Evolutionary conservation across 30 jellyfish, hydroid and myxozoan genomes (phyloP).

Genomic region (Aurelia coerulea): DNA sequence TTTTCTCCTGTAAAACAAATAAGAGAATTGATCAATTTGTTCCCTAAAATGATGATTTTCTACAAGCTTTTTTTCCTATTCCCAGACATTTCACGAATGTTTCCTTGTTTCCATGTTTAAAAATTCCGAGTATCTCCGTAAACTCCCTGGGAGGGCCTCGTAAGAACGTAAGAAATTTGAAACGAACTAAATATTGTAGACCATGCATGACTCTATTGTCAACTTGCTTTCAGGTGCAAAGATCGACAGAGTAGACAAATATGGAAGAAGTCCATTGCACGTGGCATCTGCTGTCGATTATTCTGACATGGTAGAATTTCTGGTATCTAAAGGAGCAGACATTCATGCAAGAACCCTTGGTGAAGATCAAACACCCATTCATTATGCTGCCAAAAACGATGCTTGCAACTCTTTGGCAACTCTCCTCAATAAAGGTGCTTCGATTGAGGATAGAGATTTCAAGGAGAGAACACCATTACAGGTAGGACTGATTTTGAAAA

Average conservation of each 20-base stretch:
- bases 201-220: no score
- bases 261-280: slow-evolving; percentile 97
- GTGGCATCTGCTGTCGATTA: slow-evolving; percentile 98
- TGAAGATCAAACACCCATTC: slow-evolving; percentile 90
- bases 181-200: no score
- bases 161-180: no score
- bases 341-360: slow-evolving; percentile 81
- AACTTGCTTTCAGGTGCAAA: slow-evolving; percentile 68
- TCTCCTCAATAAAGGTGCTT: slow-evolving; percentile 76
- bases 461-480: slow-evolving; percentile 97
- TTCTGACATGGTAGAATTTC: slow-evolving; percentile 88
- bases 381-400: slow-evolving; percentile 98
- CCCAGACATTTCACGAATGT: no score
- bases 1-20: no score
- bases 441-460: slow-evolving; percentile 83
- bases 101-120: no score
- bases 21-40: no score
- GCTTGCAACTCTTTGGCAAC: slow-evolving; percentile 78
- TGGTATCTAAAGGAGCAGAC: slow-evolving; percentile 81
- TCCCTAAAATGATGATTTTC: no score
- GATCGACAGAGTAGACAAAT: slow-evolving; percentile 82
- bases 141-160: no score
- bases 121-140: no score
- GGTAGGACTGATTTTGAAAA: slow-evolving; percentile 40
- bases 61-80: no score